Base-by-base conservation (phyloP, 2,113 vertebrate species). In the Irena cyanogastra region DNA sequence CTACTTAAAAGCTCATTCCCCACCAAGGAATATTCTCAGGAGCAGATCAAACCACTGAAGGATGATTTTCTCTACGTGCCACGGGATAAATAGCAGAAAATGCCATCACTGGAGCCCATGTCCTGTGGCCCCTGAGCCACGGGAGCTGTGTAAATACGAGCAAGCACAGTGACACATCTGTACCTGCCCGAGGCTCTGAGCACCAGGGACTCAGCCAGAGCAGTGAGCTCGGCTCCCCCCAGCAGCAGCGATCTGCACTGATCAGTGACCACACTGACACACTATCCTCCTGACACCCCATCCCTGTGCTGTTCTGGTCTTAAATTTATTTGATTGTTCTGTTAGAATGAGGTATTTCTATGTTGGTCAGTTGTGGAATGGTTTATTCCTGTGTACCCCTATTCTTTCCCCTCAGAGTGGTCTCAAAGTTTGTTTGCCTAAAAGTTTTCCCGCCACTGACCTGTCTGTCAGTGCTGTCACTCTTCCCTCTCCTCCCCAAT, bases 41-140 rank as follows among this genome's bases (percentile, higher is more conserved):
- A 84, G 76, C 54, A 70, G 92, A 91, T 63, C 79, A 94, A 94
- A 74, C 37, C 60, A 60, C 64, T 65, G 66, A 70, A 89, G 87
- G 84, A 88, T 77, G 91, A 79, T 89, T 87, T 56, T 69, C 63
- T 9, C 37, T 23, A 7, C 11, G 54, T 80, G 70, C 75, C 57
- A 57, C 1, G 6, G 47, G 49, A 65, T 5, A 93, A 52, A 68
- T 6, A 89, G 33, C 44, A 91, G 52, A 68, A 94, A 69, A 70
- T 35, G 12, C 24, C 49, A 27, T 27, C 52, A 27, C 24, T 11
- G 7, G 24, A 82, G 56, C 22, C 35, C 16, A 4, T 41, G 72
- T 2, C 20, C n/a, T 1, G 0, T 7, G 28, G 41, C 41, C 56
- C 45, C n/a, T 31, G 15, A 54, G 65, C 17, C 35, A 61, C 26